phyloP scores from a whole-genome alignment of 1,140 invertebrate genomes.

The Asobara japonica region DNA sequence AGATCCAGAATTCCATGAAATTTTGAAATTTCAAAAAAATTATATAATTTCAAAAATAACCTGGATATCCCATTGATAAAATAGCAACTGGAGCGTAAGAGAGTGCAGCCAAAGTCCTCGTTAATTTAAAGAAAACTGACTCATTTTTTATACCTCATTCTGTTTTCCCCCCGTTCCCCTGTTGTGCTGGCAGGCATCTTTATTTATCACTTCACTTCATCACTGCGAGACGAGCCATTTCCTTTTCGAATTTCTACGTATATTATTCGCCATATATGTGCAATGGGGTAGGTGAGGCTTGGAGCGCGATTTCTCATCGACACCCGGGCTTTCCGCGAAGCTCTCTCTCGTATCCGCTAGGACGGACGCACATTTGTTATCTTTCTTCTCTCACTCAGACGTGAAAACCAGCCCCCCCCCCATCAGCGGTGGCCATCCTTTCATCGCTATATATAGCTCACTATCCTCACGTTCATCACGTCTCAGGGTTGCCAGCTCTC shows the following conservation, averaged over 20 bases:
- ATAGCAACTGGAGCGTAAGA: background rate
- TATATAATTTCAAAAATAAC: too few relatives aligned
- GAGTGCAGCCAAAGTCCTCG: background rate
- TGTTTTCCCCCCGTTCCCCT: background rate
- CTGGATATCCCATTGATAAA: background rate
- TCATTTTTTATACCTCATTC: background rate
- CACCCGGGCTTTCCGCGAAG: background rate
- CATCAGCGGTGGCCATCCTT: background rate
- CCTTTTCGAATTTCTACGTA: conserved; percentile 22
- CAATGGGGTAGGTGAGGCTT: background rate
- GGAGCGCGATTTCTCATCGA: conserved; percentile 18
- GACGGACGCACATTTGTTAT: conserved; percentile 22
- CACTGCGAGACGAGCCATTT: conserved; percentile 13
- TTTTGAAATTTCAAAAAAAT: too few relatives aligned
- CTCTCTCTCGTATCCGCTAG: background rate
- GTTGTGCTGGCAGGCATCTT: background rate
- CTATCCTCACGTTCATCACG: conserved; percentile 16
- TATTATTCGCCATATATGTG: conserved; percentile 12
- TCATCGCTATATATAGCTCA: conserved; percentile 4
- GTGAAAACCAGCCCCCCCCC: background rate
- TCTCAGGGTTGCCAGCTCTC: too few relatives aligned
- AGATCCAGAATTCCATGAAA: too few relatives aligned
- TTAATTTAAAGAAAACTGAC: background rate
- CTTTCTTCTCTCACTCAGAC: background rate
- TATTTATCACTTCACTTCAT: conserved; percentile 17